phyloP scores from a whole-genome alignment of 30 jellyfish, hydroid and myxozoan genomes.

The Sanderia malayensis region DNA sequence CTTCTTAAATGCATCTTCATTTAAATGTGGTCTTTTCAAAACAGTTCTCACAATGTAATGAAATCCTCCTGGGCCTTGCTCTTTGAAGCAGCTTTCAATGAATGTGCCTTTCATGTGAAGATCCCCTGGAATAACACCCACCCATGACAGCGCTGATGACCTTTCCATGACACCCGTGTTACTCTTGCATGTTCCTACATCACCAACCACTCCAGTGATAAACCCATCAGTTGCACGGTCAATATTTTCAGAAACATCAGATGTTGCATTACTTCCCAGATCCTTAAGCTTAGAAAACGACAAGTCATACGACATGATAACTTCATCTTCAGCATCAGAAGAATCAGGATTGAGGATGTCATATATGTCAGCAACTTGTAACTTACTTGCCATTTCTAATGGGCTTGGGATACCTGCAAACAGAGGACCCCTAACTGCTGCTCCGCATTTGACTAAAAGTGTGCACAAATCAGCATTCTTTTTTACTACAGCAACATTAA shows the following conservation, averaged over 20 bases:
- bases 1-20: neutral
- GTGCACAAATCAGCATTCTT: neutral
- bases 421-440: conserved; percentile 1
- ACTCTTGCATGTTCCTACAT: conserved; percentile 4
- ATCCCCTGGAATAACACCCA: conserved; percentile 11
- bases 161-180: conserved; percentile 2
- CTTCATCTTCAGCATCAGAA: conserved; percentile 12
- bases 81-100: neutral
- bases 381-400: neutral
- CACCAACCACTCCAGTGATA: conserved; percentile 5
- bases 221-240: conserved; percentile 1
- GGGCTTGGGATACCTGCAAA: neutral
- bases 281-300: neutral
- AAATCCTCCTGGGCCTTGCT: conserved; percentile 13
- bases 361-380: neutral
- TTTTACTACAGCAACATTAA: neutral
- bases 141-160: conserved; percentile 1
- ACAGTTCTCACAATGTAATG: neutral
- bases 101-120: neutral
- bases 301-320: neutral
- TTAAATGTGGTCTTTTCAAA: neutral
- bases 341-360: conserved; percentile 1
- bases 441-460: neutral
- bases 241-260: neutral
- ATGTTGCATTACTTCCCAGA: neutral